Base-by-base conservation (phyloP, 2,113 vertebrate genomes). In the Labeo rohita region DNA sequence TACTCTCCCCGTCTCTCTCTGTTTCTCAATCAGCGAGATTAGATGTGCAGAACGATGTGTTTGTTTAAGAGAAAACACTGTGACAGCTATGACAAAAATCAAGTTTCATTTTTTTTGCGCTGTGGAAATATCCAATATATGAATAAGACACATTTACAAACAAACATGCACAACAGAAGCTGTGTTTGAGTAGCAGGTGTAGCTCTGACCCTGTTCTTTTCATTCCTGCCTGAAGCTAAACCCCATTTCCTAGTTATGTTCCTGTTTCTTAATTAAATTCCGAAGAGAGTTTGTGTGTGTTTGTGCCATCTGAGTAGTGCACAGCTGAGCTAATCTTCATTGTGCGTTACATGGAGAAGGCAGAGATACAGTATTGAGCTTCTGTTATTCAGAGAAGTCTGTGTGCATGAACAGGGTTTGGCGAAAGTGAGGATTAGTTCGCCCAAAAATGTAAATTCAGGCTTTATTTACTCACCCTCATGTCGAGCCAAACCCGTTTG, bases 131-230 rank as follows among this genome's bases (percentile, higher is more conserved):
- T 85, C 66, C 65, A 75, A 83, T 86, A 83, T 86, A 73, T 72
- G 66, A 72, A 84, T 49, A 76, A 83, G 66, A 85, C 61, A 61
- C 77, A 54, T 59, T 70, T 65, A 49, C 86, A 65, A 82, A 43
- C 88, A 85, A 74, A 49, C 45, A 72, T 18, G 83, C 83, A 88
- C 86, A 88, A 90, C 88, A 82, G 68, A 65, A 66, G 81, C 87
- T 85, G 84, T 23, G 83, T 85, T 66, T 39, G 39, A 70, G 81
- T 76, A 88, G 87, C 87, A 88, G 87, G 83, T 85, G 85, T 86
- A 80, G 77, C 70, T 74, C 45, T 81, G 83, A 85, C 77, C 72
- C 70, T 47, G 68, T 77, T 88, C 84, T 50, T 66, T 88, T 43
- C 74, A 84, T 75, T 85, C 76, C 50, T 59, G 87, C 87, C 84